A percentile compares a stretch with the other conserved stretches of the same genome.
phyloP scores from a whole-genome alignment of 2,797 vertebrate genomes.

The Eidolon dupreanum region DNA sequence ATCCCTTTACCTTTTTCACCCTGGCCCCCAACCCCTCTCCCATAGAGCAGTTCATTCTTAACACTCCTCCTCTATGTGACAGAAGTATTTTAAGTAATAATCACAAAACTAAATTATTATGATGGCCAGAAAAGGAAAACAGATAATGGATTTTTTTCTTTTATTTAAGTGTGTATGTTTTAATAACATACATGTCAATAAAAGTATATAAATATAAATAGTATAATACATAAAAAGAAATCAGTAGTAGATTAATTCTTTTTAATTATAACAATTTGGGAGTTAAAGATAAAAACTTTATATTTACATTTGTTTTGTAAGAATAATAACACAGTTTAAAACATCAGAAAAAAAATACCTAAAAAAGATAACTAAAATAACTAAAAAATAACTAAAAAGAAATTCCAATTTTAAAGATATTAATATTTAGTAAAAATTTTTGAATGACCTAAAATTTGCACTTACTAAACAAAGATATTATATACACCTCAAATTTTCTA shows the following conservation, averaged over 20 bases:
- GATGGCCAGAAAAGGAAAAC: not conserved
- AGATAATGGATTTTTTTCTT: not conserved
- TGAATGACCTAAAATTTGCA: conserved; percentile 23
- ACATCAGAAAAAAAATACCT: not conserved
- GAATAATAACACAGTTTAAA: not conserved
- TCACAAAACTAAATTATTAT: not conserved
- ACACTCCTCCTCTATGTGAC: not conserved
- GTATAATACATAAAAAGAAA: not conserved
- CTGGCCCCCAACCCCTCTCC: no score
- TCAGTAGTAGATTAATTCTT: not conserved
- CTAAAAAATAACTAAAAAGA: not conserved
- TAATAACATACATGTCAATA: not conserved
- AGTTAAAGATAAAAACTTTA: conserved; percentile 27
- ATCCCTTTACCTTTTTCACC: no score
- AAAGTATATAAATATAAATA: conserved; percentile 14
- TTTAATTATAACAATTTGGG: not conserved
- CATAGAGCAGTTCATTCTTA: not conserved
- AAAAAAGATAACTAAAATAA: not conserved
- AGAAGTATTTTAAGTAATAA: not conserved
- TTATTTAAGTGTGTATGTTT: not conserved
- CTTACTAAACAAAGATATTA: conserved; percentile 20
- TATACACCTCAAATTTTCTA: not conserved
- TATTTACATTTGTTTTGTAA: not conserved
- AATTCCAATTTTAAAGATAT: conserved; percentile 17
- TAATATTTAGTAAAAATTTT: not conserved